Base-by-base conservation (phyloP, 2,888 invertebrate species). In the Prosapia bicincta region DNA sequence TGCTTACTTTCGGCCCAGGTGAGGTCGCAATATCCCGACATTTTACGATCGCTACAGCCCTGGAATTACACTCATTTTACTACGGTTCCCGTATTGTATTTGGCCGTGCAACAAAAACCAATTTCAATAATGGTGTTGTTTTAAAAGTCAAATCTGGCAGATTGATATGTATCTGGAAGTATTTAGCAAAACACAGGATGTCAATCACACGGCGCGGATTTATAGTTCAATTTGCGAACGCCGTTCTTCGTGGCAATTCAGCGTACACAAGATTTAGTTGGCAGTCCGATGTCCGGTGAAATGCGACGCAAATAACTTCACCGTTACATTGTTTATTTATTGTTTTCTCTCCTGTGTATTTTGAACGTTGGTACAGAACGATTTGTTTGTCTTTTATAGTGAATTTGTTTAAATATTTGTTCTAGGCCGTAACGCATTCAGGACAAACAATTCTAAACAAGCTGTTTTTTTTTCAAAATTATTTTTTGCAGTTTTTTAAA, bases 81-180 rank as follows among this genome's bases (percentile, higher is more conserved):
- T 54, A 54, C 54, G 54, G 54, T 15, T n/a, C 20, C 54, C n/a
- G 54, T 54, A 54, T 54, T 54, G 54, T 54, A 54, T 54, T 54
- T 54, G 54, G 20, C 20, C 13, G 13, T 54, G 20, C 54, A 54
- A 54, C 54, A 54, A 54, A 54, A 54, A 54, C 20, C 54, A 54
- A 54, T 54, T 54, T 54, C 54, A 54, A 54, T 54, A 54, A 54
- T 54, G 54, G 54, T 54, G 54, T 54, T 54, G 54, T 54, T 54
- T 54, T 54, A 54, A 54, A 54, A 54, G 54, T 54, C 54, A 54
- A 54, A 54, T 54, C 54, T 13, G 54, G 54, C 54, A 20, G 54
- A 54, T 54, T 54, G 54, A 54, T 54, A 54, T 54, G 54, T 54
- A 54, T 54, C 54, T 54, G 54, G 3, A 54, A 54, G 54, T 54